Evolutionary conservation across 2,888 invertebrate genomes (phyloP).

Genomic region (Thymelicus acteon): DNA sequence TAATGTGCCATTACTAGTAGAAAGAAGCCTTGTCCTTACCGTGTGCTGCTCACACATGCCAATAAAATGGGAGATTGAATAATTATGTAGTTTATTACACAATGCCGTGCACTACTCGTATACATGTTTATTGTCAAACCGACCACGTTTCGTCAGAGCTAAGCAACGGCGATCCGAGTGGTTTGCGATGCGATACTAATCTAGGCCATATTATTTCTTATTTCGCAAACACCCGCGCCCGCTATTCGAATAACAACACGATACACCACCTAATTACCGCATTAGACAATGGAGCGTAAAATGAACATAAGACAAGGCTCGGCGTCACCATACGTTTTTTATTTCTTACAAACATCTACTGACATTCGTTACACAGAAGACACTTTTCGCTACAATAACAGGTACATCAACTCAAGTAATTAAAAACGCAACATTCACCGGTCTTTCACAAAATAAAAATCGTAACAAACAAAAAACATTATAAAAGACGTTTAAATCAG

Average conservation of each 20-base stretch:
- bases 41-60: constrained; percentile 14
- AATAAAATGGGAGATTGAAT: constrained; percentile 36
- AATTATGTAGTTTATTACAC: constrained; percentile 54
- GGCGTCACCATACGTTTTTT: constrained; percentile 68
- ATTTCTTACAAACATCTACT: constrained; percentile 61
- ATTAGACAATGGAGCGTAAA: constrained; percentile 51
- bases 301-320: constrained; percentile 58
- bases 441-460: constrained; percentile 65
- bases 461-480: constrained; percentile 64
- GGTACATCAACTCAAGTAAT: constrained; percentile 80
- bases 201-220: constrained; percentile 73
- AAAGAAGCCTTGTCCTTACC: neutral
- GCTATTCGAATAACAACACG: constrained; percentile 60
- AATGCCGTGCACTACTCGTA: constrained; percentile 55
- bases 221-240: constrained; percentile 72
- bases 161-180: constrained; percentile 58
- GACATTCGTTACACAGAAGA: constrained; percentile 54
- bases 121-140: constrained; percentile 70
- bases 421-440: constrained; percentile 70
- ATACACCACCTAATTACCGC: constrained; percentile 50
- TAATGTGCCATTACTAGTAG: neutral
- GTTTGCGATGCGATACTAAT: constrained; percentile 67
- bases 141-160: constrained; percentile 56
- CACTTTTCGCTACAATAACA: constrained; percentile 71
- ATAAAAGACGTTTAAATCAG: constrained; percentile 64